A percentile compares a stretch with the other conserved stretches of the same genome.
Conservation (phyloP, 2,797 vertebrate species). For the Sebastiscus tertius region DNA sequence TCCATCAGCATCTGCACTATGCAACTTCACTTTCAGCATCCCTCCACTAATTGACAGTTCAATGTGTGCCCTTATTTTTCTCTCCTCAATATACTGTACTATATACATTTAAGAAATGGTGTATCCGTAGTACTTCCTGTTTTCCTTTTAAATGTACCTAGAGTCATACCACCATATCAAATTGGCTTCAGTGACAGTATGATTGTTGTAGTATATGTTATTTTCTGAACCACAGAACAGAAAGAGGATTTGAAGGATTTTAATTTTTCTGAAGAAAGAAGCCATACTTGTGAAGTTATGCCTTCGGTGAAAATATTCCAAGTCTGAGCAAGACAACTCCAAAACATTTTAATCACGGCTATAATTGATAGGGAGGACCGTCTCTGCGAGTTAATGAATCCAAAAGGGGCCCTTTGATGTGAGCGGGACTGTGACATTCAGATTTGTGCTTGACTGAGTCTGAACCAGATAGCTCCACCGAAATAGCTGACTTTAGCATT, state of each 20-base stretch:
- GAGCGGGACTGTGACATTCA: slow-evolving; percentile 76
- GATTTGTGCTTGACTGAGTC: slow-evolving; percentile 70
- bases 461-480: slow-evolving; percentile 71
- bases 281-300: slow-evolving; percentile 50
- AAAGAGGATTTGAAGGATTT: slow-evolving; percentile 23
- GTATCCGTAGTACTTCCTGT: background rate
- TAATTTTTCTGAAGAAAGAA: slow-evolving; percentile 46
- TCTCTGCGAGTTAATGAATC: slow-evolving; percentile 75
- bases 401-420: slow-evolving; percentile 76
- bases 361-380: slow-evolving; percentile 74
- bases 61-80: background rate
- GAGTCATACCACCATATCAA: background rate
- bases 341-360: slow-evolving; percentile 75
- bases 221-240: slow-evolving; percentile 35
- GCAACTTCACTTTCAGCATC: background rate
- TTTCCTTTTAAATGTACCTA: background rate
- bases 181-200: slow-evolving; percentile 2
- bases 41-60: background rate
- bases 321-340: slow-evolving; percentile 57
- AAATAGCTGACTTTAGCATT: slow-evolving; percentile 77
- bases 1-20: background rate
- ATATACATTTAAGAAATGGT: background rate
- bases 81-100: background rate
- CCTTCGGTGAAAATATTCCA: slow-evolving; percentile 57
- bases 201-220: slow-evolving; percentile 5